Evolutionary conservation across 1,140 invertebrate genomes (phyloP).

Genomic region (Drosophila pruinosa): DNA sequence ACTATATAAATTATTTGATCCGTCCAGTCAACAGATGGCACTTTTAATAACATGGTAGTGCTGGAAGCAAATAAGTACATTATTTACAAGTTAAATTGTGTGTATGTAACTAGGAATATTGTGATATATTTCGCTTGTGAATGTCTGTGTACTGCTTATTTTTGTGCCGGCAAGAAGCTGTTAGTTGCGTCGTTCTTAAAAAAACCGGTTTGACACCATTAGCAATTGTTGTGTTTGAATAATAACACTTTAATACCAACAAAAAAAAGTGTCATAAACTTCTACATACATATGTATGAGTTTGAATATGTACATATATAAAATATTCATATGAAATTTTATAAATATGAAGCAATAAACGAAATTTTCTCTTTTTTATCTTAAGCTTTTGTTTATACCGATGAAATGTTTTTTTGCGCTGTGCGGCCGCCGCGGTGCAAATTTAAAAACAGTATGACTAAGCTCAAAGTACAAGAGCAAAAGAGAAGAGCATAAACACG

Average conservation of each 20-base stretch:
- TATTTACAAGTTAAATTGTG: background rate
- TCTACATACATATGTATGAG: background rate
- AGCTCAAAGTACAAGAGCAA: slow-evolving; percentile 57
- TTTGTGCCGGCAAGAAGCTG: slow-evolving; percentile 45
- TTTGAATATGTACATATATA: background rate
- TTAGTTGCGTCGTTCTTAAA: slow-evolving; percentile 49
- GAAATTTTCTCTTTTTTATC: slow-evolving; percentile 68
- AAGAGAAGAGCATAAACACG: slow-evolving; percentile 33
- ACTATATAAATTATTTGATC: slow-evolving; percentile 80
- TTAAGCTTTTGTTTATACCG: slow-evolving; percentile 37
- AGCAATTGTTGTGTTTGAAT: slow-evolving; percentile 1
- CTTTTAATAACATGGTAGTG: slow-evolving; percentile 76
- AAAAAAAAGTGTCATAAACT: background rate
- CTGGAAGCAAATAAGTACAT: slow-evolving; percentile 28
- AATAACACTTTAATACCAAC: slow-evolving; percentile 10
- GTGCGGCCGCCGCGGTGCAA: slow-evolving; percentile 33
- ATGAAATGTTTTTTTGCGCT: slow-evolving; percentile 60
- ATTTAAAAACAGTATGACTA: slow-evolving; percentile 65
- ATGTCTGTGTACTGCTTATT: slow-evolving; percentile 8
- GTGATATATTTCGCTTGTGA: background rate
- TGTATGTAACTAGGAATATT: slow-evolving; percentile 2
- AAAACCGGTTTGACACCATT: slow-evolving; percentile 56
- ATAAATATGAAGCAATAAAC: slow-evolving; percentile 7
- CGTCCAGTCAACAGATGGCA: slow-evolving; percentile 81
- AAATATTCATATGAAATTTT: background rate